Evolutionary conservation across 2,113 vertebrate genomes (phyloP).

Genomic region (Felis catus): DNA sequence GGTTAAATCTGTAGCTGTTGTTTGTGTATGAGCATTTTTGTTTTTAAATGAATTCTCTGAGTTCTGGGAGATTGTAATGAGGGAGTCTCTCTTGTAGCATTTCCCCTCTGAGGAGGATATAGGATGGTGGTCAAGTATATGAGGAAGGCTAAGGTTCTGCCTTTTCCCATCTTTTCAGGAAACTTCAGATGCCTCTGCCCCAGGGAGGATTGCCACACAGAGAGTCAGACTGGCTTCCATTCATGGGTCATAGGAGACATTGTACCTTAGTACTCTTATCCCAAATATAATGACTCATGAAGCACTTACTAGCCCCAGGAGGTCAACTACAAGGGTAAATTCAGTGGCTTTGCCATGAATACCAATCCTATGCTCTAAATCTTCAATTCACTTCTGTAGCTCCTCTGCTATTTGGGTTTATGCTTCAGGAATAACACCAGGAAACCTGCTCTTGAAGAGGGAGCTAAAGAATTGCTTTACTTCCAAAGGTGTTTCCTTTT

Average conservation of each 20-base stretch:
- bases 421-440: background rate
- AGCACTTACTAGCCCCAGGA: background rate
- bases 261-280: background rate
- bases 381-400: background rate
- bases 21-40: constrained; percentile 29
- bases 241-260: background rate
- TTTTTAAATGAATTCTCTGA: constrained; percentile 31
- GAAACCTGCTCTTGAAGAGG: background rate
- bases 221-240: background rate
- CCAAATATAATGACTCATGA: background rate
- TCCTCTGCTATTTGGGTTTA: background rate
- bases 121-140: background rate
- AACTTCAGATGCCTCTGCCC: background rate
- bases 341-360: background rate
- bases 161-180: background rate
- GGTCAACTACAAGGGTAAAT: background rate
- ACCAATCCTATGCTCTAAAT: background rate
- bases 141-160: background rate
- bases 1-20: constrained; percentile 55
- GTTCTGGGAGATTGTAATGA: background rate
- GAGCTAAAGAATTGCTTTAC: background rate
- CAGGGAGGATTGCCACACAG: background rate
- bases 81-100: background rate
- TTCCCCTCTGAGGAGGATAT: background rate
- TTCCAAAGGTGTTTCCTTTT: background rate